Conservation (phyloP, 2,888 invertebrate genomes). For the Zhengitettix transpicula region DNA sequence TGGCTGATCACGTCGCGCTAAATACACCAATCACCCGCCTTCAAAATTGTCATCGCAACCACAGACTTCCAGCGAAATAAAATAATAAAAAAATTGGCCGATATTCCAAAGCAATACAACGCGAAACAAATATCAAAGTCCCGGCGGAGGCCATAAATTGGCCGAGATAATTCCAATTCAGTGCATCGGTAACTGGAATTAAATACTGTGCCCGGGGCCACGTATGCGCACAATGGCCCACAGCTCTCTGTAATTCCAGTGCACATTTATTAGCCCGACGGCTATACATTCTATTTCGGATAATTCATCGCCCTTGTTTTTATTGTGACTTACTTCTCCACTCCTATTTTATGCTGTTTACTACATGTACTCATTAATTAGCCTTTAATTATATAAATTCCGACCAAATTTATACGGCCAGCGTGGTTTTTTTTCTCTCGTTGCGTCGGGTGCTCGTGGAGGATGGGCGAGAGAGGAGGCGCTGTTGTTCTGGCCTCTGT, state of each 20-base stretch:
- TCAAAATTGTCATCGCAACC: too few relatives aligned
- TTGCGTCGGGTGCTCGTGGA: neutral
- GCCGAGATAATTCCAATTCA: neutral
- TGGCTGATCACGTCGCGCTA: too few relatives aligned
- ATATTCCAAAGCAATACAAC: neutral
- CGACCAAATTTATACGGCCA: neutral
- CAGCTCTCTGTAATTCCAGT: neutral
- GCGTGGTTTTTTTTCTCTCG: neutral
- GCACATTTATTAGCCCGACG: neutral
- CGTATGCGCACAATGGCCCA: neutral
- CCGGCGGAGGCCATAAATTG: neutral
- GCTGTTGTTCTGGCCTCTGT: constrained; percentile 14
- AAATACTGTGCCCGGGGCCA: neutral
- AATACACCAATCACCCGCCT: too few relatives aligned
- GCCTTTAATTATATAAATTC: constrained; percentile 1
- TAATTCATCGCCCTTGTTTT: neutral
- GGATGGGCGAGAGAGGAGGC: neutral
- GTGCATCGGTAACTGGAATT: neutral
- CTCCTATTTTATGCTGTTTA: neutral
- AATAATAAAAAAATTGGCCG: too few relatives aligned
- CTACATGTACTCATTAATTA: constrained; percentile 1
- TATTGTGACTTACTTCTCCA: neutral
- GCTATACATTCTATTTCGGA: neutral
- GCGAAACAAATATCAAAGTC: neutral
- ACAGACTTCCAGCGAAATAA: too few relatives aligned